phyloP scores from a whole-genome alignment of 1,140 invertebrate species.

The Nymphalis io region DNA sequence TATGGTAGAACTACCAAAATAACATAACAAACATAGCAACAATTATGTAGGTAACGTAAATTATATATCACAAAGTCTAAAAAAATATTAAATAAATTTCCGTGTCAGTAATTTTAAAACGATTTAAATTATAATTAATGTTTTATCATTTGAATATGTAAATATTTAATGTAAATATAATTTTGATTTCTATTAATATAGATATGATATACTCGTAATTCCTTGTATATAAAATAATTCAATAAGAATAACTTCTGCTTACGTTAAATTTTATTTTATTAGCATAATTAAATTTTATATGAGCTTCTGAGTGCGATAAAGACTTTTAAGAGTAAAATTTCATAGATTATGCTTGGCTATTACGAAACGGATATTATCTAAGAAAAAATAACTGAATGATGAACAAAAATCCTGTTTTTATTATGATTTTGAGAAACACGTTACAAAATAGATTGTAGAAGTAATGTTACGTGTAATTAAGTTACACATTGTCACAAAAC shows the following conservation, averaged over 20 bases:
- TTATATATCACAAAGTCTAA: no score
- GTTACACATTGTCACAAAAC: slow-evolving; percentile 11
- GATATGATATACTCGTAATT: neutral
- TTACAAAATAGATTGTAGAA: neutral
- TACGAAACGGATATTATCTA: no score
- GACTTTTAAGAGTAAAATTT: no score
- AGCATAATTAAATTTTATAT: no score
- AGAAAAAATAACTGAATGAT: no score
- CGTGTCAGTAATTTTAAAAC: neutral
- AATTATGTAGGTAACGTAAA: no score
- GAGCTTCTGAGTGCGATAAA: no score
- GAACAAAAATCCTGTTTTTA: neutral
- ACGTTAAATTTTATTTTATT: no score
- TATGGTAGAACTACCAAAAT: slow-evolving; percentile 7
- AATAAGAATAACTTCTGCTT: no score
- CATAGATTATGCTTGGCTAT: no score
- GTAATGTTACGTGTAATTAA: neutral
- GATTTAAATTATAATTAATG: neutral
- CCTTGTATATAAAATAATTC: no score
- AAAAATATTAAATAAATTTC: no score
- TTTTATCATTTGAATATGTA: neutral
- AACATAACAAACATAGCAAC: neutral
- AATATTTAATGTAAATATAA: neutral
- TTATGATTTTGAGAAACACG: neutral
- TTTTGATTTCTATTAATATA: neutral